Percentiles rank a stretch among this genome's conserved stretches.
phyloP scores from a whole-genome alignment of 2,797 vertebrate species.

The Okamejei kenojei region DNA sequence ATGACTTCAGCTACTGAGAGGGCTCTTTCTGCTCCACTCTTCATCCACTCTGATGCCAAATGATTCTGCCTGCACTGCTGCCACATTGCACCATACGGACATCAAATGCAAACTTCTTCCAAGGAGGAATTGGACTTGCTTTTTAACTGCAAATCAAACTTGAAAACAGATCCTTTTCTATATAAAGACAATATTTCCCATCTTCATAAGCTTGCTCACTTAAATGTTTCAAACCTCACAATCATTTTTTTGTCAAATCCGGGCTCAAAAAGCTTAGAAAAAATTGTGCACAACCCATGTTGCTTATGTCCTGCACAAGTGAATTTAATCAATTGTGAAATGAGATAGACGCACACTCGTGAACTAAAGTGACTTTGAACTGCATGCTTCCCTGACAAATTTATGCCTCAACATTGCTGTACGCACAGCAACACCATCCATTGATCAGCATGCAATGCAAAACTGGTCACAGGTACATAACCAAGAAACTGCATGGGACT shows the following conservation, averaged over 20 bases:
- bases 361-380: no score
- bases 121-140: neutral
- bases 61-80: neutral
- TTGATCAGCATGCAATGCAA: no score
- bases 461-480: no score
- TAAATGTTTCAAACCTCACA: neutral
- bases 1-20: neutral
- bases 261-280: neutral
- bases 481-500: no score
- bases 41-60: neutral
- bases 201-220: neutral
- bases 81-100: neutral
- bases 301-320: no score
- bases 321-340: no score
- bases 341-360: no score
- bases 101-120: neutral
- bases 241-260: neutral
- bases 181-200: neutral
- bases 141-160: neutral
- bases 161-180: neutral
- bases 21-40: neutral
- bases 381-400: no score
- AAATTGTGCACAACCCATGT: no score
- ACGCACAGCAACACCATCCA: no score
- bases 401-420: no score